Evolutionary conservation across 2,888 invertebrate genomes (phyloP).

Genomic region (Lochmaea crataegi): DNA sequence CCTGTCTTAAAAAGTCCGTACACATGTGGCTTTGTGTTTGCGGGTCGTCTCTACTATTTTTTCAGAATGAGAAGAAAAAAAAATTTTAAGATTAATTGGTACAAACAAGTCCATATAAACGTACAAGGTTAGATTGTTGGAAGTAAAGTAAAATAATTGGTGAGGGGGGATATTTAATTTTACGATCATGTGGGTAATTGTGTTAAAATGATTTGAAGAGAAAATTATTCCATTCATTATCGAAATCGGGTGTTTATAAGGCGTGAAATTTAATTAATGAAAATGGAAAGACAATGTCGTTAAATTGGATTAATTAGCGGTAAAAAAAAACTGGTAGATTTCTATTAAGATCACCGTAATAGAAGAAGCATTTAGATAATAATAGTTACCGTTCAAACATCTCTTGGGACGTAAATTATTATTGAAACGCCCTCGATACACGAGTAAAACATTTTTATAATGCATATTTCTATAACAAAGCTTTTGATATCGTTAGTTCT

Average conservation of each 20-base stretch:
- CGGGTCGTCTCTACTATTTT: not conserved
- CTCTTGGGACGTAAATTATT: too few species aligned
- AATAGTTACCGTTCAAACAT: too few species aligned
- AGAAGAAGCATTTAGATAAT: not conserved
- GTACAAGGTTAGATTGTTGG: constrained; percentile 34
- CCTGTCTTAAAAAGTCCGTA: too few species aligned
- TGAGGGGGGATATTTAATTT: constrained; percentile 28
- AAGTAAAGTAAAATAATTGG: constrained; percentile 31
- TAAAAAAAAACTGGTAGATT: not conserved
- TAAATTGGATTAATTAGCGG: constrained; percentile 1
- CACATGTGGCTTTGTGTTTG: not conserved
- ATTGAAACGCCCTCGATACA: too few species aligned
- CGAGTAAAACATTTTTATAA: too few species aligned
- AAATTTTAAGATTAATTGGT: constrained; percentile 34
- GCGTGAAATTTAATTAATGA: constrained; percentile 28
- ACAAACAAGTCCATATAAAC: constrained; percentile 12
- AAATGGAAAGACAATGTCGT: constrained; percentile 14
- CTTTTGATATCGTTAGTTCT: too few species aligned
- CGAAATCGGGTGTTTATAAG: constrained; percentile 10
- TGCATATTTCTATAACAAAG: too few species aligned
- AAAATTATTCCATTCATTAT: constrained; percentile 21
- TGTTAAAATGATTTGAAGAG: constrained; percentile 27
- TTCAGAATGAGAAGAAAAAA: not conserved
- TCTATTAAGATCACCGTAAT: not conserved
- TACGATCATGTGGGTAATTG: constrained; percentile 34